Percentiles rank a stretch among this genome's conserved stretches.
Conservation (phyloP, 2,113 vertebrate genomes). For the Gasterosteus nipponicus region DNA sequence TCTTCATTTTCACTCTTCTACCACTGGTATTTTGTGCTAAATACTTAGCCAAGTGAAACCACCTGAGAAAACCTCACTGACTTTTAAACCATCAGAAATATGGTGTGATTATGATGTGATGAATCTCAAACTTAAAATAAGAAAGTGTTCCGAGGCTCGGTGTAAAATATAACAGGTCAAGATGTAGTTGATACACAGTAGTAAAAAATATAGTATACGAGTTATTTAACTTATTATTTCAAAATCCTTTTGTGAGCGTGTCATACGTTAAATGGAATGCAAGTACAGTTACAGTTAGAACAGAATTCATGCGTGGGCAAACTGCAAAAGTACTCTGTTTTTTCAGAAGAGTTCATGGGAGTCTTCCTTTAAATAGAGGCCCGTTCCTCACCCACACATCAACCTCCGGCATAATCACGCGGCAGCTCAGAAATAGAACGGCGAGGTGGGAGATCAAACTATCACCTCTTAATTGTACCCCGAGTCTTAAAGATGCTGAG, state of each 20-base stretch:
- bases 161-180: background rate
- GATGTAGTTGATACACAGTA: background rate
- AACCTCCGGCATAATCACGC: slow-evolving; percentile 74
- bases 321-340: slow-evolving; percentile 41
- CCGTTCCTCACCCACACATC: slow-evolving; percentile 64
- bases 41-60: background rate
- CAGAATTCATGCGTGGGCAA: slow-evolving; percentile 36
- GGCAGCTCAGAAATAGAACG: slow-evolving; percentile 76
- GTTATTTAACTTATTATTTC: slow-evolving; percentile 3
- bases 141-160: background rate
- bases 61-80: background rate
- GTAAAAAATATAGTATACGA: background rate
- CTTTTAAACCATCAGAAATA: background rate
- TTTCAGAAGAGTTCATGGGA: slow-evolving; percentile 52
- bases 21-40: background rate
- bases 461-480: slow-evolving; percentile 84
- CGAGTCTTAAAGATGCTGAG: slow-evolving; percentile 77
- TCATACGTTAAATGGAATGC: background rate
- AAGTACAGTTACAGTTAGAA: slow-evolving; percentile 7
- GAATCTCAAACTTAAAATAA: background rate
- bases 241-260: slow-evolving; percentile 18
- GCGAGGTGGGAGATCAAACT: slow-evolving; percentile 80
- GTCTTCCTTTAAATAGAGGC: slow-evolving; percentile 72
- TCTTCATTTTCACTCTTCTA: background rate
- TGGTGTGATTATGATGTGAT: background rate